Base-by-base conservation (phyloP, 2,797 vertebrate species). In the Arctocebus calabarensis region DNA sequence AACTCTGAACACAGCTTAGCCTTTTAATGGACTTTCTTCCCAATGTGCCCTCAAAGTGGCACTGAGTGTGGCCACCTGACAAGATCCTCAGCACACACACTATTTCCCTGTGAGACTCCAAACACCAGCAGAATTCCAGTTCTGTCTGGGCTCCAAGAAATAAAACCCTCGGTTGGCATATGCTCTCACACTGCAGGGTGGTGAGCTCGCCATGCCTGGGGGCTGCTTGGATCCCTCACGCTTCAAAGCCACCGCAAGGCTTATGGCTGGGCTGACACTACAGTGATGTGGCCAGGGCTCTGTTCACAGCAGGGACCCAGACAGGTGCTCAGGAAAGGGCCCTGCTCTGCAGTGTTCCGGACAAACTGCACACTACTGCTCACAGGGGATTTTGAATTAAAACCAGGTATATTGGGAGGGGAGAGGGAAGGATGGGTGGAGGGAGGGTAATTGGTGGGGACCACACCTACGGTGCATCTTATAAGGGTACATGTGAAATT, bases 301-400 rank as follows among this genome's bases (percentile, higher is more conserved):
- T 37, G 7, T 71, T 8, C 37, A 29, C 4, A n/a, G n/a, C 2
- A 59, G 0, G 14, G 1, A 14, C 43, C 34, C 3, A 32, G 25
- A 48, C 19, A 25, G 59, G 37, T 32, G 29, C n/a, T 37, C 59
- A 9, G n/a, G 48, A n/a, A 81, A 61, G 25, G 23, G n/a, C 43
- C 23, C 17, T 23, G 19, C 68, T 37, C 32, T 37, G 70, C 57
- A 48, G 48, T 29, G 9, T 12, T 73, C 64, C 5, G n/a, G 62
- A 88, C 3, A 48, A 29, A 43, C 0, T 22, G 14, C 8, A 25
- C 23, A 75, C 29, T n/a, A 55, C 71, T 22, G 1, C 57, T 70
- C 16, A 61, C 16, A 19, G 43, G 17, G n/a, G 13, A 29, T 55
- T 90, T 23, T 27, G 29, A 22, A 57, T 59, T 74, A 73, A 73